A percentile compares a stretch with the other conserved stretches of the same genome.
Evolutionary conservation across 2,113 vertebrate species (phyloP).

Genomic region (Dicentrarchus labrax): DNA sequence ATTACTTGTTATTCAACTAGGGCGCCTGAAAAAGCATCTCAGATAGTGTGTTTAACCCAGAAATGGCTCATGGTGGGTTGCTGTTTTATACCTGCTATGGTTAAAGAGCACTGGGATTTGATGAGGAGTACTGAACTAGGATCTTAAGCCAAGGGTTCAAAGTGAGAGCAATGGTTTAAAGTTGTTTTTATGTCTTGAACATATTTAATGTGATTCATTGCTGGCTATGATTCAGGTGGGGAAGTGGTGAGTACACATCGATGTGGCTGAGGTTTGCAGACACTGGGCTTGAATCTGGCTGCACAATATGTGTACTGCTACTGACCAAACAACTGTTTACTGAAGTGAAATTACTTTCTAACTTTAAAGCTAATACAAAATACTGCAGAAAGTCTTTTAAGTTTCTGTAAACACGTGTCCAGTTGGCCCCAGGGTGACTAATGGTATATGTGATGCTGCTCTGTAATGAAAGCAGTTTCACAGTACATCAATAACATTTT

Average conservation of each 20-base stretch:
- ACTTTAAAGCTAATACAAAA: conserved; percentile 3
- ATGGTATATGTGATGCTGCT: conserved; percentile 6
- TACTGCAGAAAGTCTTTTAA: neutral
- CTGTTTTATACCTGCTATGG: neutral
- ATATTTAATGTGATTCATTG: conserved; percentile 9
- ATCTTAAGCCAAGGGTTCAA: neutral
- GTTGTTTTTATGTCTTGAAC: neutral
- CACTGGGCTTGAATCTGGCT: neutral
- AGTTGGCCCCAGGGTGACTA: conserved; percentile 1
- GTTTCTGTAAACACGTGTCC: conserved; percentile 18
- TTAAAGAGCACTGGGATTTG: neutral
- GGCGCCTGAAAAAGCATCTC: neutral
- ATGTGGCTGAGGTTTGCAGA: neutral
- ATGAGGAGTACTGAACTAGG: conserved; percentile 1
- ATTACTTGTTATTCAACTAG: conserved; percentile 24
- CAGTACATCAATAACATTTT: conserved; percentile 19
- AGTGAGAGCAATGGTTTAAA: neutral
- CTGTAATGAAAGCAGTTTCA: conserved; percentile 7
- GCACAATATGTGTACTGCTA: neutral
- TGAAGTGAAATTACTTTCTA: conserved; percentile 17
- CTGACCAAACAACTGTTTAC: neutral
- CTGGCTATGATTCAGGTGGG: conserved; percentile 14
- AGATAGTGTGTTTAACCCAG: conserved; percentile 26
- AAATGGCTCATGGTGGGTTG: conserved; percentile 28
- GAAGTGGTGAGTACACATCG: neutral